Conservation (phyloP, 2,888 invertebrate genomes). For the Leistus spinibarbis region DNA sequence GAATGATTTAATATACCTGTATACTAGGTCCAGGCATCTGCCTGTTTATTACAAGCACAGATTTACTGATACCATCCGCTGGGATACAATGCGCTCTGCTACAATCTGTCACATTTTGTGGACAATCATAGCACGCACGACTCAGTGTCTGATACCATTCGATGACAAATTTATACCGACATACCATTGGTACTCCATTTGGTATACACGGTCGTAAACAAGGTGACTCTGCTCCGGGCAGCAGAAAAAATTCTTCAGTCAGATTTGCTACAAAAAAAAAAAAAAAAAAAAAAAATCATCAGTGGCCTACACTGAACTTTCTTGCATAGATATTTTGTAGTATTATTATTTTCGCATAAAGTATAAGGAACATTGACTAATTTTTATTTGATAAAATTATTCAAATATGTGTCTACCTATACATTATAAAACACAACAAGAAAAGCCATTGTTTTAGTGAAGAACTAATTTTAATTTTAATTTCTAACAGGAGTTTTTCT, state of each 20-base stretch:
- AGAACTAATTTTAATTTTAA: too few relatives aligned
- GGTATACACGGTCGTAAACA: constrained; percentile 71
- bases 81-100: constrained; percentile 78
- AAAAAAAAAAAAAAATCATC: too few relatives aligned
- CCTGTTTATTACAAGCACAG: constrained; percentile 80
- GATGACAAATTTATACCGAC: constrained; percentile 73
- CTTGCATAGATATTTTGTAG: too few relatives aligned
- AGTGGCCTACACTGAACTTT: too few relatives aligned
- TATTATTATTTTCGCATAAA: not conserved
- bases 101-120: constrained; percentile 76
- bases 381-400: too few relatives aligned
- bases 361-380: too few relatives aligned
- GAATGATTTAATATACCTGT: constrained; percentile 64
- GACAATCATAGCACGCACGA: constrained; percentile 87
- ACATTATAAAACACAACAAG: too few relatives aligned
- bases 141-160: constrained; percentile 88
- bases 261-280: constrained; percentile 3
- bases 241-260: constrained; percentile 49
- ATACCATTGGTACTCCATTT: constrained; percentile 67
- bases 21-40: constrained; percentile 87
- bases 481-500: too few relatives aligned
- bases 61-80: constrained; percentile 78
- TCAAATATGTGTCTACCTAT: too few relatives aligned
- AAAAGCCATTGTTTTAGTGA: too few relatives aligned
- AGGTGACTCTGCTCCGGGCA: constrained; percentile 54